Evolutionary conservation across 2,888 invertebrate species (phyloP), one percentile per base, ranked within the genome.

Genomic region (Rhagium mordax): DNA sequence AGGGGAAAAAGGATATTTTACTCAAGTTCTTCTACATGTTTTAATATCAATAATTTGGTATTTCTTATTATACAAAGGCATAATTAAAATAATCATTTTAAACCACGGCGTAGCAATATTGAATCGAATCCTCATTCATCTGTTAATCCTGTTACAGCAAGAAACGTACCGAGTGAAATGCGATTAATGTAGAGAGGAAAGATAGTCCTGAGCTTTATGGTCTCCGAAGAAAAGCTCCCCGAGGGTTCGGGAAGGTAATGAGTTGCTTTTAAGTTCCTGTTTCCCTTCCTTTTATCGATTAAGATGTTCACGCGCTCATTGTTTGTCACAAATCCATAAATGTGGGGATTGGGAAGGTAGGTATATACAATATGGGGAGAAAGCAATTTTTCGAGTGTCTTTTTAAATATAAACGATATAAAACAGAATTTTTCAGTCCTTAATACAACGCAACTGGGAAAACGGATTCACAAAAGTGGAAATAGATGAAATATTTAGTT

Each of bases 181-280:
- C 2, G 59, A 33, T 33, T 33, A 59, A 59, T 59, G 13, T 16
- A 24, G 59, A 59, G 59, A 33, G 33, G 33, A 33, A 15, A n/a
- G 59, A 18, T 33, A 33, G 33, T 33, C 16, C 29, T 16, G 33
- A 59, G 33, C 59, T 59, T 33, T 18, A 27, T 24, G 6, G 16
- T 6, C 33, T 16, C n/a, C 1, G 15, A 6, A 7, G 59, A 33
- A 33, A 33, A 33, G 18, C 8, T 33, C 59, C 59, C 33, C 33
- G 15, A 59, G 59, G 59, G 33, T 16, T 59, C 15, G 8, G 33
- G 16, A 33, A 59, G 59, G 59, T 59, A 59, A 59, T 59, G 59
- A 59, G 59, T 33, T 29, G 59, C 59, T 59, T 59, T 59, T 59
- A 59, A 59, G 33, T 59, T 59, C 59, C 33, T 33, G 16, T 5